These are phyloP conservation scores for Promerops cafer DNA, from an alignment of 2,113 vertebrate species.

Conservation along the genomic window DNA sequence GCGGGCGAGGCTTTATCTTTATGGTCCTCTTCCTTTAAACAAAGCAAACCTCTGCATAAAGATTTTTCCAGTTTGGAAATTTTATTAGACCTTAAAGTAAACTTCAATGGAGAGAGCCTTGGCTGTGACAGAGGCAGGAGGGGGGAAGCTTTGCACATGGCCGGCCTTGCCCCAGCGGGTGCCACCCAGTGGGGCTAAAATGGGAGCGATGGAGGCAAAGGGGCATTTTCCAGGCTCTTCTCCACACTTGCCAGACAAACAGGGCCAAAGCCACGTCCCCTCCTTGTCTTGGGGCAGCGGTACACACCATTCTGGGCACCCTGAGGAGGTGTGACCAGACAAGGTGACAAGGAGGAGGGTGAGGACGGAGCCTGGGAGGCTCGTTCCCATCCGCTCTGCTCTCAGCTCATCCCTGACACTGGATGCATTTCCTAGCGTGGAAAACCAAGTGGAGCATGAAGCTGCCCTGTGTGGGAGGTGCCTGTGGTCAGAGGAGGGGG, in stretches of 20 bases:
- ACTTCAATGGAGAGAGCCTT: slow-evolving; percentile 30
- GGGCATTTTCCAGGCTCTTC: neutral
- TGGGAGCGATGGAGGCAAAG: fast-evolving
- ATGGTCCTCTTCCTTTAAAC: slow-evolving; percentile 57
- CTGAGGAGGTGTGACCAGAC: neutral
- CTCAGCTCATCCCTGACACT: neutral
- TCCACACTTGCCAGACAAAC: fast-evolving
- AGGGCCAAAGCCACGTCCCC: fast-evolving
- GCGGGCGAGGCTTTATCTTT: slow-evolving; percentile 44
- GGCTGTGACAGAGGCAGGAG: neutral
- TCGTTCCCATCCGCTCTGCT: neutral
- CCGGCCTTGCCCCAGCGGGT: fast-evolving
- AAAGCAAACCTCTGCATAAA: neutral
- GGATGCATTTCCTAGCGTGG: neutral
- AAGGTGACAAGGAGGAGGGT: neutral
- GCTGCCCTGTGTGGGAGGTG: neutral
- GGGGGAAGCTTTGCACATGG: neutral
- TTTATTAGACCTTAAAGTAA: slow-evolving; percentile 36
- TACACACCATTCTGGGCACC: neutral
- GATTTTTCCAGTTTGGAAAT: slow-evolving; percentile 55
- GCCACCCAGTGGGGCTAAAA: neutral
- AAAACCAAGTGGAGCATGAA: neutral
- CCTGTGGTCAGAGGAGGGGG: neutral
- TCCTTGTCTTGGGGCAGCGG: neutral
- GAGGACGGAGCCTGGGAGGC: neutral